Conservation (phyloP, 2,113 vertebrate species). For the Oncorhynchus gorbuscha region DNA sequence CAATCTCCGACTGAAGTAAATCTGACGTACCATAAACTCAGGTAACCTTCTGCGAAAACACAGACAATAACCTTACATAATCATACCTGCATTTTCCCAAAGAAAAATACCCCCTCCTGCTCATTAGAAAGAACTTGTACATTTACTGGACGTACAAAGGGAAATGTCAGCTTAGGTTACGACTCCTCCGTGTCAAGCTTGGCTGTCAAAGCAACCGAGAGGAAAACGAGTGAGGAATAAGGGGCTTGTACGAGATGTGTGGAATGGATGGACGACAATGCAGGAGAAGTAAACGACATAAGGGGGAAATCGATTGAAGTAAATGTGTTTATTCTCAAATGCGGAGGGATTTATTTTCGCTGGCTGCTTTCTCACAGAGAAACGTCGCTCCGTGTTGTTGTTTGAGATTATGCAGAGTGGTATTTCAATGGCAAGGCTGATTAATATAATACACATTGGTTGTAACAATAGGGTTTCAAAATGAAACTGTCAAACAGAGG, state of each 20-base stretch:
- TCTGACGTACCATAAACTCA: slow-evolving; percentile 28
- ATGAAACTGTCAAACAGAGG: slow-evolving; percentile 55
- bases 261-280: neutral
- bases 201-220: slow-evolving; percentile 29
- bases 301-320: slow-evolving; percentile 11
- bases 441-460: slow-evolving; percentile 41
- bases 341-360: slow-evolving; percentile 14
- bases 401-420: slow-evolving; percentile 19
- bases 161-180: slow-evolving; percentile 49
- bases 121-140: neutral
- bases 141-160: slow-evolving; percentile 39
- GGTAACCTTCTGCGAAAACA: slow-evolving; percentile 41
- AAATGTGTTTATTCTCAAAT: slow-evolving; percentile 27
- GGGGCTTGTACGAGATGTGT: slow-evolving; percentile 24
- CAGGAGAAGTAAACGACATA: neutral
- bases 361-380: neutral
- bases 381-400: neutral
- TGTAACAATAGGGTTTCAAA: slow-evolving; percentile 40
- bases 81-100: slow-evolving; percentile 27
- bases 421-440: slow-evolving; percentile 19
- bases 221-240: slow-evolving; percentile 4
- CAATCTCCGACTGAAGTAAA: slow-evolving; percentile 9
- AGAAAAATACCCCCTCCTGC: slow-evolving; percentile 29
- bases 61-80: slow-evolving; percentile 50
- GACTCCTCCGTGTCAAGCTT: slow-evolving; percentile 24